Percentiles rank a stretch among this genome's conserved stretches.
Evolutionary conservation across 1,140 invertebrate species (phyloP).

Genomic region (Gryon sp.): DNA sequence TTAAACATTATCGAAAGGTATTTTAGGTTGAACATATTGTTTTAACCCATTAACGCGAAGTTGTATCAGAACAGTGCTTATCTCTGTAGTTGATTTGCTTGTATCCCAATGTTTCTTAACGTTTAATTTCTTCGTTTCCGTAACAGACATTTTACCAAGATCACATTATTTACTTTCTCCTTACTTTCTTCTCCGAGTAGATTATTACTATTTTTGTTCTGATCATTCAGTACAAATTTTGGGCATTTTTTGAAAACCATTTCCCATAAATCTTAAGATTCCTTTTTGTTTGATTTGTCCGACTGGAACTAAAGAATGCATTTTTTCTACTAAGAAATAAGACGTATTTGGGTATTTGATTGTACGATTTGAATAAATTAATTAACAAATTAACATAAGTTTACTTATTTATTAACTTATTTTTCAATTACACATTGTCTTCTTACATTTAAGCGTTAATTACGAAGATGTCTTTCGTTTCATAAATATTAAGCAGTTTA

Average conservation of each 20-base stretch:
- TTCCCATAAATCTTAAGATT: too few species aligned
- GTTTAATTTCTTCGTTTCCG: constrained; percentile 12
- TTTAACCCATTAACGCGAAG: not conserved
- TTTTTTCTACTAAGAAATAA: too few species aligned
- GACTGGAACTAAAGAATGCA: too few species aligned
- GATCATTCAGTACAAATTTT: not conserved
- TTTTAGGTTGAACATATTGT: not conserved
- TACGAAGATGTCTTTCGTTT: too few species aligned
- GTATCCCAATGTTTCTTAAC: not conserved
- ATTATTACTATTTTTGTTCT: constrained; percentile 8
- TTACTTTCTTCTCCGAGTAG: constrained; percentile 10
- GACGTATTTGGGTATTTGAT: too few species aligned
- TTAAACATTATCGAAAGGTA: not conserved
- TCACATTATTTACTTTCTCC: constrained; percentile 39
- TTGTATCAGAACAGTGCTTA: not conserved
- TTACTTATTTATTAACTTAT: too few species aligned
- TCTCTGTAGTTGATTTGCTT: not conserved
- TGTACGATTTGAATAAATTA: too few species aligned
- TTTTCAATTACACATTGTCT: too few species aligned
- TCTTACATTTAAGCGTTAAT: too few species aligned
- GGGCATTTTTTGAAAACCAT: not conserved
- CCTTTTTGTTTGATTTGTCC: too few species aligned
- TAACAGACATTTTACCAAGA: constrained; percentile 7
- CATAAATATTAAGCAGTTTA: too few species aligned
- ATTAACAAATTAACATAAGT: too few species aligned